Percentiles rank a stretch among this genome's conserved stretches.
These are phyloP conservation scores for Pterois miles DNA, from an alignment of 2,797 vertebrate species.

Conservation along the genomic window DNA sequence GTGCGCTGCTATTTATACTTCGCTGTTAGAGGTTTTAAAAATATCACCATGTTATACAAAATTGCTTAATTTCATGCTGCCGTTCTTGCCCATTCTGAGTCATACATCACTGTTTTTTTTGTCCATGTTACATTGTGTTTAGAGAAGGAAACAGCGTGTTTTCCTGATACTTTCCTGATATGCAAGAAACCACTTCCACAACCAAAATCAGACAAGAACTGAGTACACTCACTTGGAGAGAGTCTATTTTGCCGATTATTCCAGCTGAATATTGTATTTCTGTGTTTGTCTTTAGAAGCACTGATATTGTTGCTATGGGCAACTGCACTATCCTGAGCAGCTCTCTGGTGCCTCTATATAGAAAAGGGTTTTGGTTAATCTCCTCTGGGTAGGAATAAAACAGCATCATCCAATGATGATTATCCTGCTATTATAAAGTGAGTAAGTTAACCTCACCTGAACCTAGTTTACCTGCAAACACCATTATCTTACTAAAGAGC, in stretches of 20 bases:
- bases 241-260: constrained; percentile 48
- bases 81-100: background rate
- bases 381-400: constrained; percentile 71
- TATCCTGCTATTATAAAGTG: constrained; percentile 57
- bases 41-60: constrained; percentile 6
- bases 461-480: constrained; percentile 56
- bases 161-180: background rate
- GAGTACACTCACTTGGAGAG: constrained; percentile 20
- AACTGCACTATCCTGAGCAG: constrained; percentile 74
- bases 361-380: constrained; percentile 71
- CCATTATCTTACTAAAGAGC: constrained; percentile 5
- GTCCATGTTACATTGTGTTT: background rate
- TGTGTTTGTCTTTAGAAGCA: constrained; percentile 76
- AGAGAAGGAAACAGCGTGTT: background rate
- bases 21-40: background rate
- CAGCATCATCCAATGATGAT: constrained; percentile 65
- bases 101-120: background rate
- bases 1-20: constrained; percentile 4
- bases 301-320: constrained; percentile 79
- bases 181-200: constrained; percentile 9
- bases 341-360: constrained; percentile 65
- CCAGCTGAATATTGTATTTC: constrained; percentile 67
- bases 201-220: background rate
- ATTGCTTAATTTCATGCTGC: constrained; percentile 12
- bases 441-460: constrained; percentile 42